phyloP scores from a whole-genome alignment of 2,113 vertebrate species.

The Isichthys henryi region DNA sequence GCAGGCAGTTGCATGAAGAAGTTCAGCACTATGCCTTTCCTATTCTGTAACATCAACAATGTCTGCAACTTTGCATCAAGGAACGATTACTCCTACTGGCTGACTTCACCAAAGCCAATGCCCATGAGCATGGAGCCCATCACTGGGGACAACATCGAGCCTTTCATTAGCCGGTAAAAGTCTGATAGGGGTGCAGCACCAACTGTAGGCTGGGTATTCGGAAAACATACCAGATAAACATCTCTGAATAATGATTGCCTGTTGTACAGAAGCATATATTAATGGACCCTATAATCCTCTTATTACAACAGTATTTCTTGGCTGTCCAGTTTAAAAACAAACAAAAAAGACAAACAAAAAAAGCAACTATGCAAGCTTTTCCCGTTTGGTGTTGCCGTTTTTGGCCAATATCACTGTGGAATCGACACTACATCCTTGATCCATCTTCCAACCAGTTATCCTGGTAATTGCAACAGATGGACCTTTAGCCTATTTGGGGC shows the following conservation, averaged over 20 bases:
- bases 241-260: neutral
- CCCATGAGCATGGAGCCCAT: constrained; percentile 95
- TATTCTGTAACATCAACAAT: constrained; percentile 97
- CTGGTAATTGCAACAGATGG: neutral
- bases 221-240: neutral
- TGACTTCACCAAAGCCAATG: constrained; percentile 94
- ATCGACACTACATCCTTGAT: neutral
- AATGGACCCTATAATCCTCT: neutral
- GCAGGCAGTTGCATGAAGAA: constrained; percentile 92
- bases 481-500: neutral
- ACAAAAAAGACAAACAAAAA: neutral
- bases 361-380: neutral
- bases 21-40: constrained; percentile 98
- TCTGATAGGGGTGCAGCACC: neutral
- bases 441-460: neutral
- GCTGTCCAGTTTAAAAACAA: neutral
- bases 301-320: neutral
- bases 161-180: constrained; percentile 90
- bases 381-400: neutral
- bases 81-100: constrained; percentile 97
- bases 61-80: constrained; percentile 97
- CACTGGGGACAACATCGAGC: constrained; percentile 78
- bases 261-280: neutral
- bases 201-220: neutral
- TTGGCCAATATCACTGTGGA: neutral